These are phyloP conservation scores for Nesoenas mayeri DNA, from an alignment of 2,113 vertebrate species.

Conservation along the genomic window DNA sequence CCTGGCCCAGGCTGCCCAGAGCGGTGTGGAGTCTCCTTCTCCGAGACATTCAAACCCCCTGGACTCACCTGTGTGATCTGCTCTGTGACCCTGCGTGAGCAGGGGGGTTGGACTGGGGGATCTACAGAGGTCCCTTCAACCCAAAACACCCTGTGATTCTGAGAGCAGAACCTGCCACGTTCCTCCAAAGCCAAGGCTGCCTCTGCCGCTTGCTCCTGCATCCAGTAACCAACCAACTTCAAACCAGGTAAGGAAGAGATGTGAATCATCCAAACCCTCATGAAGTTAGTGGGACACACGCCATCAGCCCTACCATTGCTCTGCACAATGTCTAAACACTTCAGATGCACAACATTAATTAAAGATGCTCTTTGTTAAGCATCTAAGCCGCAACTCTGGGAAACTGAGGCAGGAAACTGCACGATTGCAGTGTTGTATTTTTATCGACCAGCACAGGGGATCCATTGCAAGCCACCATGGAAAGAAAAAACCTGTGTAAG, in stretches of 20 bases:
- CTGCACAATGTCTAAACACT: accelerated
- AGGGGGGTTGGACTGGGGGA: too few species aligned
- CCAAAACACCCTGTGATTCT: too few species aligned
- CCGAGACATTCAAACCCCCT: too few species aligned
- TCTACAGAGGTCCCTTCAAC: too few species aligned
- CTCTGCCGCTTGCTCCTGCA: neutral
- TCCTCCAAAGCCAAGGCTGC: neutral
- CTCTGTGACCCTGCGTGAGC: too few species aligned
- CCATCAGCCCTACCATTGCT: accelerated
- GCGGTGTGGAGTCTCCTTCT: too few species aligned
- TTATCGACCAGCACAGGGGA: neutral
- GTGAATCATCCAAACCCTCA: neutral
- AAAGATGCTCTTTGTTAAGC: neutral
- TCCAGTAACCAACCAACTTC: neutral
- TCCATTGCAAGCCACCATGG: neutral
- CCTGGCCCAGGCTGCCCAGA: too few species aligned
- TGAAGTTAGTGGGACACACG: neutral
- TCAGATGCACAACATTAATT: neutral
- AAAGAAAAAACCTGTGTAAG: neutral
- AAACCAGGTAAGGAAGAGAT: neutral
- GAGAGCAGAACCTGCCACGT: neutral
- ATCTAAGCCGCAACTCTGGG: neutral
- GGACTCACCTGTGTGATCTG: too few species aligned
- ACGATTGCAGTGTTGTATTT: too few species aligned
- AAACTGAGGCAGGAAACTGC: neutral